Evolutionary conservation across 2,797 vertebrate species (phyloP).

Genomic region (Myotis pilosus): DNA sequence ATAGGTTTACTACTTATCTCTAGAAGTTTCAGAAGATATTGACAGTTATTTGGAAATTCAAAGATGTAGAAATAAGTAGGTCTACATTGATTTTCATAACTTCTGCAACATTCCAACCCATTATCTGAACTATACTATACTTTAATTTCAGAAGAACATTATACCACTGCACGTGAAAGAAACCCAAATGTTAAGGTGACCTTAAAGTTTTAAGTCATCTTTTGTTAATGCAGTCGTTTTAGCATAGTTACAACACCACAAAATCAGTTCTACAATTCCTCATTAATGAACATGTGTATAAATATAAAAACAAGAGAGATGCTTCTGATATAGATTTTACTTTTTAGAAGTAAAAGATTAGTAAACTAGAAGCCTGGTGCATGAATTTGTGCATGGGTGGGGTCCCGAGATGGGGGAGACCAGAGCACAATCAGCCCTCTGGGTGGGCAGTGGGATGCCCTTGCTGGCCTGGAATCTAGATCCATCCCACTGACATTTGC

Average conservation of each 20-base stretch:
- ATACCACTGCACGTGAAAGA: not conserved
- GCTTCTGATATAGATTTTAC: not conserved
- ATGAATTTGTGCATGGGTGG: no score
- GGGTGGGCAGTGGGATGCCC: no score
- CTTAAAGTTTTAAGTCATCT: not conserved
- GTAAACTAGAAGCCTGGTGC: not conserved
- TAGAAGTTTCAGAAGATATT: conserved; percentile 35
- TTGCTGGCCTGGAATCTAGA: no score
- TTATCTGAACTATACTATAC: not conserved
- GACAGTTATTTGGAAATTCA: conserved; percentile 33
- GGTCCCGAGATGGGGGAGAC: no score
- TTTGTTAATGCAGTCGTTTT: not conserved
- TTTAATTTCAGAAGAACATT: conserved; percentile 10
- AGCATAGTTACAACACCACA: not conserved
- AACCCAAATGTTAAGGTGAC: not conserved
- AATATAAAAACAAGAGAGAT: not conserved
- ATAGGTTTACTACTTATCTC: not conserved
- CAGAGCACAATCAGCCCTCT: no score
- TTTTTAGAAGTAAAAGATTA: not conserved
- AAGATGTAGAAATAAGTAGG: conserved; percentile 1
- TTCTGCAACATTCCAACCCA: not conserved
- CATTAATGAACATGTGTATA: not conserved
- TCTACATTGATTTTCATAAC: not conserved
- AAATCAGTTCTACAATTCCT: not conserved
- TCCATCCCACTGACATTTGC: no score